Percentiles rank a stretch among this genome's conserved stretches.
These are phyloP conservation scores for Leptestheria dahalacensis DNA, from an alignment of 1,140 invertebrate genomes.

Conservation along the genomic window DNA sequence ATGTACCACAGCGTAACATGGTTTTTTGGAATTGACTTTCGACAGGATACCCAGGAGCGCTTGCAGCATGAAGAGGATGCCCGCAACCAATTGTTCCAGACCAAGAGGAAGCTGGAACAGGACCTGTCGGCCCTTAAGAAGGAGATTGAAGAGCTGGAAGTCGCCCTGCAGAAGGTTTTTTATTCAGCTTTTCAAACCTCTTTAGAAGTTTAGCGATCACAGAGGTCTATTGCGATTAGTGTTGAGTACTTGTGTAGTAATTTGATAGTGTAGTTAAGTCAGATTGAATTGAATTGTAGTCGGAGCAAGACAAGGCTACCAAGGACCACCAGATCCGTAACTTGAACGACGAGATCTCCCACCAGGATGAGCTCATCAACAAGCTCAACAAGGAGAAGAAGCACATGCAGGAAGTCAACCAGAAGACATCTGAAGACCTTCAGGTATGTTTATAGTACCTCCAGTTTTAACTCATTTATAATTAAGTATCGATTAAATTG, in stretches of 20 bases:
- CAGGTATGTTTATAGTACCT: too few relatives aligned
- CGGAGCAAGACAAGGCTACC: conserved; percentile 88
- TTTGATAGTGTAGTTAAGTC: too few relatives aligned
- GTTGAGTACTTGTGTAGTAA: too few relatives aligned
- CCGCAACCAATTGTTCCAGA: conserved; percentile 74
- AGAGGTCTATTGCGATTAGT: too few relatives aligned
- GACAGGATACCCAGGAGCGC: conserved; percentile 84
- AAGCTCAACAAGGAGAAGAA: conserved; percentile 99
- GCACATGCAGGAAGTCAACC: conserved; percentile 80
- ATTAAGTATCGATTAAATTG: too few relatives aligned
- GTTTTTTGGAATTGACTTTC: not conserved
- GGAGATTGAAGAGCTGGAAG: conserved; percentile 89
- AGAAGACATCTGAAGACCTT: conserved; percentile 91
- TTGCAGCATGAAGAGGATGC: conserved; percentile 90
- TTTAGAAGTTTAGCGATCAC: too few relatives aligned
- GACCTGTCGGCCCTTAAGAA: conserved; percentile 87
- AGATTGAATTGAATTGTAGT: conserved; percentile 22
- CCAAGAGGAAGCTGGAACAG: conserved; percentile 91
- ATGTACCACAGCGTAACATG: not conserved
- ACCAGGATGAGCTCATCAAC: conserved; percentile 98
- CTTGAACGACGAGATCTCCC: conserved; percentile 96
- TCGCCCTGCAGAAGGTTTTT: conserved; percentile 68
- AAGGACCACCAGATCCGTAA: conserved; percentile 99
- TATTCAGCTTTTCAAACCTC: too few relatives aligned
- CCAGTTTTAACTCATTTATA: too few relatives aligned